Evolutionary conservation across 2,113 vertebrate genomes (phyloP), one percentile per base, ranked within the genome.

Genomic region (Ancistrus triradiatus): DNA sequence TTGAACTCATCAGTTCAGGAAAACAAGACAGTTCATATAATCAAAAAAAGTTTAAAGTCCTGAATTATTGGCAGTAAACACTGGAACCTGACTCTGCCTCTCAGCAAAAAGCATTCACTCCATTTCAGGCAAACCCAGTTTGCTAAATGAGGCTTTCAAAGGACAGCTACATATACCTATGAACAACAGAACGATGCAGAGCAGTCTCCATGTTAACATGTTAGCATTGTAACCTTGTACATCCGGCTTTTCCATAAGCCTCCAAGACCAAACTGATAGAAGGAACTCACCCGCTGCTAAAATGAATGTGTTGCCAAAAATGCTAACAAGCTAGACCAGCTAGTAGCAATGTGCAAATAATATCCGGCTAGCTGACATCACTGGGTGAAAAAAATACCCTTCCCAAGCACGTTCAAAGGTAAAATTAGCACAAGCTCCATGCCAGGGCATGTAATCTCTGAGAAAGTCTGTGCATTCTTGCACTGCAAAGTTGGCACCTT

Each of bases 401-500:
- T n/a, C 27, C 27, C 27, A 7, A 31, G 3, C 27, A 31, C 27
- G 27, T 31, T 31, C 3, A 31, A 3, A 31, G 27, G 22, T 15
- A 8, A 33, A 47, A n/a, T 24, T 58, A 60, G 40, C 18, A 7
- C 18, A 14, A 62, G 22, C 35, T n/a, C n/a, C 27, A 5, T 42
- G 38, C 40, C 42, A 43, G 40, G 40, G 22, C 24, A 15, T 1
- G 10, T 18, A 14, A 21, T 47, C 58, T 47, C 43, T 60, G 61
- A 63, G 33, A 11, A 64, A 53, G 49, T 21, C 9, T 46, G 40
- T 59, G 55, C 38, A 22, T 6, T 43, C n/a, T 59, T 44, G 37
- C 21, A 58, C 53, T 38, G 53, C 9, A 11, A 52, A 5, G 37
- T 60, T 60, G 57, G 61, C 59, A 59, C 63, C 63, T 56, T 42